Conservation (phyloP, 2,113 vertebrate species). For the Bos taurus region DNA sequence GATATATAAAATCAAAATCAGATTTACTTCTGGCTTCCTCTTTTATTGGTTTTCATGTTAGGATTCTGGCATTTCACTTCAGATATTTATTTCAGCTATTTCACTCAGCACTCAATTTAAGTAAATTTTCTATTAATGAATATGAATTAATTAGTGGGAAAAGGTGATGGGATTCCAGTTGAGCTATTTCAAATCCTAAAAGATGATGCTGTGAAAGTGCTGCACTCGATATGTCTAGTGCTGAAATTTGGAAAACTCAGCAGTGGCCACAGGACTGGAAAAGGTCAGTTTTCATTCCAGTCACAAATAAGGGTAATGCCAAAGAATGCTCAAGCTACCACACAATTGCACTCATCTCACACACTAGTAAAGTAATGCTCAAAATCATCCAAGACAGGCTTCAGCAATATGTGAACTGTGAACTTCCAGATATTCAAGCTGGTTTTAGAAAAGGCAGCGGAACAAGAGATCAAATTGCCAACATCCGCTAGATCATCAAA, state of each 20-base stretch:
- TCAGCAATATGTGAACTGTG: fast-evolving
- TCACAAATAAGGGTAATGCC: background rate
- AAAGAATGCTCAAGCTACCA: background rate
- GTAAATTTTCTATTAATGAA: slow-evolving; percentile 3
- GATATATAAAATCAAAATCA: background rate
- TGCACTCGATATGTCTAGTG: background rate
- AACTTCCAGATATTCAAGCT: background rate
- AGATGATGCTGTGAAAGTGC: background rate
- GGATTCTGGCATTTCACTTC: background rate
- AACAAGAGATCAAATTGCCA: background rate
- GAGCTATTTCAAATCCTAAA: background rate
- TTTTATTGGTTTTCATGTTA: background rate
- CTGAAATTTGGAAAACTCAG: background rate
- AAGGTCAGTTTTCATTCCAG: background rate
- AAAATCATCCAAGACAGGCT: background rate
- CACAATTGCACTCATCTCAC: background rate
- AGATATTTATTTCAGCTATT: background rate
- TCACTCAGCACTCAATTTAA: background rate
- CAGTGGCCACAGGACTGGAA: background rate
- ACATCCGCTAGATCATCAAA: fast-evolving
- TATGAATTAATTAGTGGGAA: background rate
- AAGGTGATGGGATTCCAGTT: background rate
- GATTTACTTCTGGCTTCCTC: background rate
- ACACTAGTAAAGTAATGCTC: background rate
- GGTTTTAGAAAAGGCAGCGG: background rate